Base-by-base conservation (phyloP, 2,797 vertebrate species). In the Oceanodroma leucorhoa region DNA sequence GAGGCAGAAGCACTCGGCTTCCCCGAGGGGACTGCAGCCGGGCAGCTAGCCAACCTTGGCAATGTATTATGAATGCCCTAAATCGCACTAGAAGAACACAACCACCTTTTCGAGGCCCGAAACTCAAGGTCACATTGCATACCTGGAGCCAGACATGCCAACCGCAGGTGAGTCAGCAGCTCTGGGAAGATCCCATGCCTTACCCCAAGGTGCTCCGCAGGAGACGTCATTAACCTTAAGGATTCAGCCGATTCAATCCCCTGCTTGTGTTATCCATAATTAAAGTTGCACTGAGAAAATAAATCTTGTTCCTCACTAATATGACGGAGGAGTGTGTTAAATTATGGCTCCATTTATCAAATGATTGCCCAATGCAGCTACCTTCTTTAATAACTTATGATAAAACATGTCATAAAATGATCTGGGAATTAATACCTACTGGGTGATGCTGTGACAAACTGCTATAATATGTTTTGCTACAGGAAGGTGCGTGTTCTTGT, bases 341-440 rank as follows among this genome's bases (percentile, higher is more conserved):
- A 96, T 97, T 93, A 96, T 91, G 94, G 94, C 77, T 92, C 87
- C 50, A 81, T 97, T 96, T 96, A 96, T 96, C 96, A 94, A 94
- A 93, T 87, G 90, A 89, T 95, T 95, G 94, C 94, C 95, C 95
- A 81, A 85, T 70, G 50, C 90, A 60, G 90, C 90, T 94, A 61
- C 89, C 89, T 93, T 72, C 94, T 90, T 95, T 95, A 96, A 97
- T 97, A 96, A 96, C 79, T 83, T 93, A 92, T 83, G 89, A 95
- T 96, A 97, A 96, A 97, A 97, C 95, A 95, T 97, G 94, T 92
- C 95, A 94, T 92, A 75, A 92, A 96, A 86, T 93, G 94, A 93
- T 95, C 66, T 93, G 94, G 94, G 95, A 94, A 97, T 97, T 95
- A 97, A 93, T 95, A 87, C 92, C 87, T 93, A 13, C 92, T 80